phyloP scores from a whole-genome alignment of 2,888 invertebrate genomes.

The Ptychoptera albimana region DNA sequence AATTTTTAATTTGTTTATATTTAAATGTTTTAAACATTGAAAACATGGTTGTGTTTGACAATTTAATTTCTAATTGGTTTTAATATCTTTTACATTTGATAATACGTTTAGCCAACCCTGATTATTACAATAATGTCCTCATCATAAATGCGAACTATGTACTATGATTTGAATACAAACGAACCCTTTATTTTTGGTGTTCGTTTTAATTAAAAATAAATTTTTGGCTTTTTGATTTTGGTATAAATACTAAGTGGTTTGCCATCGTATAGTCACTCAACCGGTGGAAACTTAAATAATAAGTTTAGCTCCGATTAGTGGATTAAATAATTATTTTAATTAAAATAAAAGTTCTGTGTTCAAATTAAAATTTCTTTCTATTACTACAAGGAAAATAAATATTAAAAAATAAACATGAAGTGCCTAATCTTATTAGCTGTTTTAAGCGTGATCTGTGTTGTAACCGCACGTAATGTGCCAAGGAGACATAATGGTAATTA shows the following conservation, averaged over 20 bases:
- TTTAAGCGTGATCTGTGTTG: slow-evolving; percentile 3
- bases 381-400: not conserved
- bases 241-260: slow-evolving; percentile 3
- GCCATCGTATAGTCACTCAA: slow-evolving; percentile 22
- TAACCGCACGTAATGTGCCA: slow-evolving; percentile 2
- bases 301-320: slow-evolving; percentile 28
- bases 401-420: no score
- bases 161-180: slow-evolving; percentile 3
- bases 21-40: no score
- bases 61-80: no score
- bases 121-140: no score
- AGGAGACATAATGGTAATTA: slow-evolving; percentile 3
- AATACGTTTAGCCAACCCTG: no score
- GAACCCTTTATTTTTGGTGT: not conserved
- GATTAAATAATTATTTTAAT: not conserved
- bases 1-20: no score
- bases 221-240: not conserved
- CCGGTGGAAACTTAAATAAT: slow-evolving; percentile 32
- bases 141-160: no score
- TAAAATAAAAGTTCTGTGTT: no score
- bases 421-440: slow-evolving; percentile 6
- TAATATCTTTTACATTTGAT: no score
- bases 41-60: no score
- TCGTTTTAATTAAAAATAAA: no score
- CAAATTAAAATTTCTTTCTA: not conserved